These are phyloP conservation scores for Danio tinwini DNA, from an alignment of 2,797 vertebrate genomes.

Conservation along the genomic window DNA sequence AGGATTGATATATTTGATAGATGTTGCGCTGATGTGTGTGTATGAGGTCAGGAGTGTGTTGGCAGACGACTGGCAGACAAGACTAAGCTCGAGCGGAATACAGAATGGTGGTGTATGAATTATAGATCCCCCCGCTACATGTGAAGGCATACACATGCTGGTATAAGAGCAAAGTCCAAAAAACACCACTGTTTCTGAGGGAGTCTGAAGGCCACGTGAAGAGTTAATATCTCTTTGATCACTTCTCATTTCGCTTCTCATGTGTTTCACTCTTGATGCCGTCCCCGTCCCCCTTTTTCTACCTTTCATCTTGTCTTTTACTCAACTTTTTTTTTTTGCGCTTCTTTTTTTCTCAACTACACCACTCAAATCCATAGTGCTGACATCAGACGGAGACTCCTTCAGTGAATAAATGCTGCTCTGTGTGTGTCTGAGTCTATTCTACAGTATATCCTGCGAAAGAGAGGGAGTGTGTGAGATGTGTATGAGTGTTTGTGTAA, in stretches of 20 bases:
- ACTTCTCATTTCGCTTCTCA: conserved; percentile 15
- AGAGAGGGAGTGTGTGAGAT: conserved; percentile 6
- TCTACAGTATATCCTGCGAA: conserved; percentile 15
- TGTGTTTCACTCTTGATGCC: conserved; percentile 25
- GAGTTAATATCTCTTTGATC: conserved; percentile 46
- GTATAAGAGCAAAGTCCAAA: conserved; percentile 16
- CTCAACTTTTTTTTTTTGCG: conserved; percentile 9
- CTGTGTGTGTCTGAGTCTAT: conserved; percentile 7
- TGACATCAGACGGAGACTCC: not conserved
- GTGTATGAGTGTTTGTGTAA: conserved; percentile 20
- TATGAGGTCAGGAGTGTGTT: conserved; percentile 34
- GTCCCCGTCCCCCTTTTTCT: not conserved
- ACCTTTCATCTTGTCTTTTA: conserved; percentile 43
- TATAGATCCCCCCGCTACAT: conserved; percentile 60
- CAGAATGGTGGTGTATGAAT: conserved; percentile 66
- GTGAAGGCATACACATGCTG: conserved; percentile 28
- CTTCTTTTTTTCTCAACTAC: not conserved
- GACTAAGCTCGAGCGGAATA: conserved; percentile 66
- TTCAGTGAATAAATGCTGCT: conserved; percentile 11
- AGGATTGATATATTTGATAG: conserved; percentile 31
- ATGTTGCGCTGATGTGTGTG: conserved; percentile 14
- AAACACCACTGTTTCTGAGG: conserved; percentile 27
- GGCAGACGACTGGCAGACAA: conserved; percentile 56
- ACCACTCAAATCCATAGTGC: not conserved
- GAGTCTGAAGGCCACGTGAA: conserved; percentile 27